Evolutionary conservation across 2,113 vertebrate genomes (phyloP), one percentile per base, ranked within the genome.

Genomic region (Anoplopoma fimbria): DNA sequence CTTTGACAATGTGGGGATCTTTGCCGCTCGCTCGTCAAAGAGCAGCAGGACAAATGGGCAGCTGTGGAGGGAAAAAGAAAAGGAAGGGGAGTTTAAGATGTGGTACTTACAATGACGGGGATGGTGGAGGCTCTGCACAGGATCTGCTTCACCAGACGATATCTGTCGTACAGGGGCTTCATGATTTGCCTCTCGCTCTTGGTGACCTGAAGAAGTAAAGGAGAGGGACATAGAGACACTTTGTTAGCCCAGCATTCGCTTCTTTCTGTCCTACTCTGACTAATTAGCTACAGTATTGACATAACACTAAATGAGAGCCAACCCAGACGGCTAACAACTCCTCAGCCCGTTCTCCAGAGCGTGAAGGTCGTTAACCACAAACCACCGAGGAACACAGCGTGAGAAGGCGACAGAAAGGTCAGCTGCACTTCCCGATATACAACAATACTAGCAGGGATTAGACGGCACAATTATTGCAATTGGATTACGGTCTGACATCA

Each of bases 91-190:
- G 17, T n/a, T n/a, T n/a, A 10, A 38, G 27, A 67, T 36, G 8
- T 1, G 25, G 10, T 53, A 97, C 98, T 99, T 94, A 99, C 98
- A 69, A 99, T 97, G 91, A 97, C 96, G 2, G 98, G 97, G 85
- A 99, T 96, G 87, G 96, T 93, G 91, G 94, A 97, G 80, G 95
- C 97, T 91, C 98, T 93, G 89, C 96, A 97, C 53, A 99, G 96
- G 92, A 99, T 98, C 95, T 99, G 98, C 88, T 99, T 99, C 90
- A 99, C 96, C 88, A 99, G 92, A 34, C 98, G 97, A 81, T 99
- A 99, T 82, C 98, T 91, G 91, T 99, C 98, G 25, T 99, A 99
- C n/a, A 99, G 90, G 0, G 98, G 97, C 77, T 99, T 99, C 98
- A 99, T 99, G 76, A 97, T 94, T 78, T 97, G 97, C 12, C 98